These are phyloP conservation scores for Nixonia krombeini DNA, from an alignment of 1,140 invertebrate species.

Conservation along the genomic window DNA sequence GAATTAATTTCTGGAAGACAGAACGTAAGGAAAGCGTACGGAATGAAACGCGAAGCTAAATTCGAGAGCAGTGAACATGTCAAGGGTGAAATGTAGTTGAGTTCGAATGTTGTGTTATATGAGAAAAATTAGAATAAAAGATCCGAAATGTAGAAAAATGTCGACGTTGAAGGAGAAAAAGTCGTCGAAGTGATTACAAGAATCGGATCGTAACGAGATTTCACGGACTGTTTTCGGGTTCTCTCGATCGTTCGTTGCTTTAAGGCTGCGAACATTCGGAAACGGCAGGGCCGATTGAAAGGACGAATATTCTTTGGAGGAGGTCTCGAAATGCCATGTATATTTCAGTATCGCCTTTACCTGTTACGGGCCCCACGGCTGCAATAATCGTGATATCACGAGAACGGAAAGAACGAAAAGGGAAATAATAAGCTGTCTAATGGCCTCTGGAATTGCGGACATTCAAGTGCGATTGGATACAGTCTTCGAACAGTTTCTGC, in stretches of 20 bases:
- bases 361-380: constrained; percentile 40
- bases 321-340: constrained; percentile 31
- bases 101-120: too few relatives aligned
- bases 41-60: too few relatives aligned
- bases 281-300: constrained; percentile 10
- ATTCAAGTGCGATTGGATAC: constrained; percentile 63
- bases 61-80: too few relatives aligned
- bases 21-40: too few relatives aligned
- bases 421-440: constrained; percentile 65
- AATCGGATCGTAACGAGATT: too few relatives aligned
- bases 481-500: constrained; percentile 52
- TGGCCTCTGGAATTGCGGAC: constrained; percentile 59
- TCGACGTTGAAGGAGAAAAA: too few relatives aligned
- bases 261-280: constrained; percentile 2
- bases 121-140: too few relatives aligned
- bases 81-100: too few relatives aligned
- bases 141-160: too few relatives aligned
- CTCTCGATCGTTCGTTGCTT: not conserved
- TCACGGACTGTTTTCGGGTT: too few relatives aligned
- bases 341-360: constrained; percentile 44
- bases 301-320: constrained; percentile 27
- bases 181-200: too few relatives aligned
- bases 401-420: constrained; percentile 47
- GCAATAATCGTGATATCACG: constrained; percentile 45
- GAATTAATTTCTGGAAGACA: too few relatives aligned